phyloP scores from a whole-genome alignment of 2,888 invertebrate species.

The Falcaria lacertinaria region DNA sequence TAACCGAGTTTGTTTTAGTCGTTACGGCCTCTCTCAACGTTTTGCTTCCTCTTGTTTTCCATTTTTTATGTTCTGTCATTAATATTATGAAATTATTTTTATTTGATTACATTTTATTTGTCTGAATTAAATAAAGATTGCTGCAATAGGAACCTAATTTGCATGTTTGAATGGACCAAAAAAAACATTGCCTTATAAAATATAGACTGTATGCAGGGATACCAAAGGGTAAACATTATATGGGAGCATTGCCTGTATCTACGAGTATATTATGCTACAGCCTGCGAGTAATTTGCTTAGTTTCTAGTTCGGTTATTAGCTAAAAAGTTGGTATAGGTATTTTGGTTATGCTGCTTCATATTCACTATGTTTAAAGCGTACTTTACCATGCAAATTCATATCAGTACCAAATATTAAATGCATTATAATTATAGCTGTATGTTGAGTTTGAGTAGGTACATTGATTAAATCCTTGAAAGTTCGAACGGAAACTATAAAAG shows the following conservation, averaged over 20 bases:
- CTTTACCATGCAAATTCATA: conserved; percentile 47
- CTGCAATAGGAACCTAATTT: neutral
- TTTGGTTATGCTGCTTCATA: no score
- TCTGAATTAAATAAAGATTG: neutral
- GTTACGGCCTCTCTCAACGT: conserved; percentile 21
- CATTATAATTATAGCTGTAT: conserved; percentile 59
- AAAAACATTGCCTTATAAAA: neutral
- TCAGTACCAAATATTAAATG: conserved; percentile 37
- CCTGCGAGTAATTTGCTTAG: no score
- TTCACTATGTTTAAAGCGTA: no score
- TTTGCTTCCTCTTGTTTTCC: conserved; percentile 14
- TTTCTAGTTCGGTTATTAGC: no score
- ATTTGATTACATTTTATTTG: conserved; percentile 7
- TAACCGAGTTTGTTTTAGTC: conserved; percentile 31
- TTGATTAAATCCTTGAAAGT: conserved; percentile 62
- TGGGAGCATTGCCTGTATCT: no score
- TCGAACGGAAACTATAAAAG: conserved; percentile 63
- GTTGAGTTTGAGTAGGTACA: no score
- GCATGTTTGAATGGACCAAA: neutral
- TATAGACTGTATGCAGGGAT: no score
- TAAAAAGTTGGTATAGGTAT: no score
- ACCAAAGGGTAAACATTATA: no score
- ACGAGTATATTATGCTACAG: no score
- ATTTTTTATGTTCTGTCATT: conserved; percentile 1
- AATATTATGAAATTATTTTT: conserved; percentile 2